These are phyloP conservation scores for Dysmachus trigonus DNA, from an alignment of 2,888 invertebrate species.

Conservation along the genomic window DNA sequence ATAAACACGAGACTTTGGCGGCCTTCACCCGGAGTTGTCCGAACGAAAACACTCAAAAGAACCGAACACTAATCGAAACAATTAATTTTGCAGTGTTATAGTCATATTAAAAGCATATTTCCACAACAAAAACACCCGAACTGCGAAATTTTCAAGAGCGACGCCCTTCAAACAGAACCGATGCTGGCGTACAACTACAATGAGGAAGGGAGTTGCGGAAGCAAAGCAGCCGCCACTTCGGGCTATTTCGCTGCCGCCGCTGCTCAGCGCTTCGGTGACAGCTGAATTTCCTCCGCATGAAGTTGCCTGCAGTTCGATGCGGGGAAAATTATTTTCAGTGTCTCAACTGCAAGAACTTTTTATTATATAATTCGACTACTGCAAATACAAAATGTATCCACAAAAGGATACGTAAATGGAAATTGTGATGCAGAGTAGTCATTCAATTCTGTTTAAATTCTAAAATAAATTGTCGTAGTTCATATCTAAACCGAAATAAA, in stretches of 20 bases:
- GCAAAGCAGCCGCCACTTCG: neutral
- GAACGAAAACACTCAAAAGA: constrained; percentile 31
- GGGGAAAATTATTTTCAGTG: neutral
- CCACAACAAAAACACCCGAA: constrained; percentile 32
- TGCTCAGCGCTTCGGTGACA: neutral
- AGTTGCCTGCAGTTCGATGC: neutral
- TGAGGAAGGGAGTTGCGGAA: constrained; percentile 3
- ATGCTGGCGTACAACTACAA: constrained; percentile 23
- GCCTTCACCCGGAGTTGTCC: neutral
- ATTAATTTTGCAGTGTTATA: constrained; percentile 5
- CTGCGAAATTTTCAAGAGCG: constrained; percentile 17
- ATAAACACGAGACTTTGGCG: constrained; percentile 5
- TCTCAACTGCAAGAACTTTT: neutral
- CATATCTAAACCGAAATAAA: too few relatives aligned
- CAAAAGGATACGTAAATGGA: neutral
- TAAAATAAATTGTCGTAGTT: too few relatives aligned
- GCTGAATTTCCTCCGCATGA: neutral
- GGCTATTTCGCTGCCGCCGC: neutral
- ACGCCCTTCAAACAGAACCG: constrained; percentile 31
- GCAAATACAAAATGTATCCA: neutral
- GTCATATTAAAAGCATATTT: constrained; percentile 30
- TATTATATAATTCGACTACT: neutral
- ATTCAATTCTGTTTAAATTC: too few relatives aligned
- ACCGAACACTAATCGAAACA: constrained; percentile 26
- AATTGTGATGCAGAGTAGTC: too few relatives aligned